Evolutionary conservation across 2,113 vertebrate species (phyloP).

Genomic region (Menidia beryllina): DNA sequence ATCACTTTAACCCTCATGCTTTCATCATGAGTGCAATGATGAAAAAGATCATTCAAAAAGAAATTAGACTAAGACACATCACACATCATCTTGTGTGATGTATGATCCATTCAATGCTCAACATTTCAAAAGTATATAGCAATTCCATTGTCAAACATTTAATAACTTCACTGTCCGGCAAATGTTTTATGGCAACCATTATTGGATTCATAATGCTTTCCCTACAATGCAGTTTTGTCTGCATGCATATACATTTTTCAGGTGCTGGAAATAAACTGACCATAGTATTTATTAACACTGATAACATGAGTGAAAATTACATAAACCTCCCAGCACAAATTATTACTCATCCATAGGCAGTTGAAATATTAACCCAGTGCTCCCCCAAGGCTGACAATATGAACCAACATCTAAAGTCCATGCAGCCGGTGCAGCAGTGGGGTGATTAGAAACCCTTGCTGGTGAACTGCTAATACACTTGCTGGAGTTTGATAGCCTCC

Average conservation of each 20-base stretch:
- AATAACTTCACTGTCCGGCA: slow-evolving; percentile 35
- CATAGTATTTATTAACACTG: slow-evolving; percentile 45
- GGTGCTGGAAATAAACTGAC: slow-evolving; percentile 46
- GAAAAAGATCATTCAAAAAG: slow-evolving; percentile 50
- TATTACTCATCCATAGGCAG: slow-evolving; percentile 53
- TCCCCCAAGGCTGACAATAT: slow-evolving; percentile 50
- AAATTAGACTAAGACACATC: slow-evolving; percentile 3
- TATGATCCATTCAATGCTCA: slow-evolving; percentile 31
- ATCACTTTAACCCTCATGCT: slow-evolving; percentile 34
- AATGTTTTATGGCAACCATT: slow-evolving; percentile 38
- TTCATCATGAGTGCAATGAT: slow-evolving; percentile 8
- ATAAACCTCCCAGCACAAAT: slow-evolving; percentile 44
- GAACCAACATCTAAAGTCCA: slow-evolving; percentile 44
- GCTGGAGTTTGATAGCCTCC: slow-evolving; percentile 60
- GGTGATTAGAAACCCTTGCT: slow-evolving; percentile 63
- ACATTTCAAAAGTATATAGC: slow-evolving; percentile 39
- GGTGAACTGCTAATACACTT: slow-evolving; percentile 55
- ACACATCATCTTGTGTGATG: slow-evolving; percentile 8
- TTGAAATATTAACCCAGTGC: slow-evolving; percentile 57
- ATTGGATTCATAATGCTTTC: slow-evolving; percentile 23
- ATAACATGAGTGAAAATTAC: slow-evolving; percentile 44
- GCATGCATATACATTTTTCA: slow-evolving; percentile 19
- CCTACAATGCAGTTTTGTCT: slow-evolving; percentile 15
- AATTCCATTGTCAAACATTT: slow-evolving; percentile 43
- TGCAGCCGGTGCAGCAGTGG: slow-evolving; percentile 30